A percentile compares a stretch with the other conserved stretches of the same genome.
Conservation (phyloP, 2,113 vertebrate genomes). For the Globicephala melas region DNA sequence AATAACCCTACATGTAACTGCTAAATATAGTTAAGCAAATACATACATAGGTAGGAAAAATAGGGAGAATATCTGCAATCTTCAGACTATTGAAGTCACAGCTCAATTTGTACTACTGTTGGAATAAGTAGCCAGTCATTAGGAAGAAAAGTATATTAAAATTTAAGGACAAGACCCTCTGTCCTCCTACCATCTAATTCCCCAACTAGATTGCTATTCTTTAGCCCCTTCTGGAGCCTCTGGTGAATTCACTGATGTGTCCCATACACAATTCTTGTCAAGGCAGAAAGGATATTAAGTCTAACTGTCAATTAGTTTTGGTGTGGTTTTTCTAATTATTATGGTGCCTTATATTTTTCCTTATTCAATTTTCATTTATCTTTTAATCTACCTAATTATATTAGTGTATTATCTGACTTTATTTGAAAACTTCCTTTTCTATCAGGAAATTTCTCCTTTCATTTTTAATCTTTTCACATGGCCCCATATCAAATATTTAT, state of each 20-base stretch:
- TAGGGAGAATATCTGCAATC: not conserved
- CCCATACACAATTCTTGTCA: not conserved
- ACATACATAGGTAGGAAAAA: not conserved
- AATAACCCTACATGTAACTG: not conserved
- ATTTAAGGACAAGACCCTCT: not conserved
- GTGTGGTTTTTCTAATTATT: not conserved
- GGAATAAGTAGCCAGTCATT: not conserved
- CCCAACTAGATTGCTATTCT: too few species aligned
- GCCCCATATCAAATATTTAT: not conserved
- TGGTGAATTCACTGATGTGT: not conserved
- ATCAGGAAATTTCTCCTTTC: not conserved
- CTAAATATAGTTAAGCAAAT: not conserved
- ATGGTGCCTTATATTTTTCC: not conserved
- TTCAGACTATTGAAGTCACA: not conserved
- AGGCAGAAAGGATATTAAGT: not conserved
- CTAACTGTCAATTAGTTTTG: not conserved
- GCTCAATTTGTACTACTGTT: not conserved
- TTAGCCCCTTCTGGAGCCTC: not conserved
- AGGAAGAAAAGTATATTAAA: not conserved
- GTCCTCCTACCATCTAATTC: not conserved
- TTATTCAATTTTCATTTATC: slow-evolving; percentile 16
- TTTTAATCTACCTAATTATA: not conserved
- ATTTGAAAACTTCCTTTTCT: not conserved
- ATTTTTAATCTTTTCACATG: not conserved
- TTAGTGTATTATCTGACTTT: not conserved